phyloP scores from a whole-genome alignment of 2,797 vertebrate species.

The Oceanodroma leucorhoa region DNA sequence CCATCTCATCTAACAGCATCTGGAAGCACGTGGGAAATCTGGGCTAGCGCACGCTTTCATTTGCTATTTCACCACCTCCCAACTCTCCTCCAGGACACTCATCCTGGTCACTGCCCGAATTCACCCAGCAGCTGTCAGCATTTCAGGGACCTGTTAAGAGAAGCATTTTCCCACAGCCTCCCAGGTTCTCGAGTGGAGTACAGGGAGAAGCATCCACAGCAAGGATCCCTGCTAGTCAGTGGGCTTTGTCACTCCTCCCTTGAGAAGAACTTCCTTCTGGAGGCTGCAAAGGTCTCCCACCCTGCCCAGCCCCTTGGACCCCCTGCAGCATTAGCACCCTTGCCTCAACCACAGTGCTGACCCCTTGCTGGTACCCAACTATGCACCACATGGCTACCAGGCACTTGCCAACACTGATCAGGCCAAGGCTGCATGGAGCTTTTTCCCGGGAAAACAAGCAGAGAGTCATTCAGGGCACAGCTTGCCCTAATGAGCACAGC shows the following conservation, averaged over 20 bases:
- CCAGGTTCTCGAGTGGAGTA: neutral
- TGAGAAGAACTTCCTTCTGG: neutral
- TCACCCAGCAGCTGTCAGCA: neutral
- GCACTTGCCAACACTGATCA: neutral
- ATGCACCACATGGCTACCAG: accelerated
- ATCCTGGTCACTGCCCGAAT: neutral
- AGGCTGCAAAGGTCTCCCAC: neutral
- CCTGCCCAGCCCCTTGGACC: neutral
- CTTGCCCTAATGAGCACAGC: accelerated
- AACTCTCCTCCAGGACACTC: neutral
- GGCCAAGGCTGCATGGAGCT: neutral
- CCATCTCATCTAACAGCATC: neutral
- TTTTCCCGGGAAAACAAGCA: neutral
- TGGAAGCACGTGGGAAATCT: neutral
- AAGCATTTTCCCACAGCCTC: neutral
- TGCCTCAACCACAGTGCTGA: neutral
- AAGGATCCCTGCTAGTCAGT: neutral
- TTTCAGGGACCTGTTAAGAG: neutral
- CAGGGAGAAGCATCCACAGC: neutral
- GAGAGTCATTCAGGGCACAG: accelerated
- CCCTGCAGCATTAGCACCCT: neutral
- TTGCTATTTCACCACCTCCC: neutral
- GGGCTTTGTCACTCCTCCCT: neutral
- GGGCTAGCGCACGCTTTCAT: accelerated
- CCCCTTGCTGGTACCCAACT: accelerated